Conservation (phyloP, 2,797 vertebrate genomes). For the Dendrocincla fuliginosa region DNA sequence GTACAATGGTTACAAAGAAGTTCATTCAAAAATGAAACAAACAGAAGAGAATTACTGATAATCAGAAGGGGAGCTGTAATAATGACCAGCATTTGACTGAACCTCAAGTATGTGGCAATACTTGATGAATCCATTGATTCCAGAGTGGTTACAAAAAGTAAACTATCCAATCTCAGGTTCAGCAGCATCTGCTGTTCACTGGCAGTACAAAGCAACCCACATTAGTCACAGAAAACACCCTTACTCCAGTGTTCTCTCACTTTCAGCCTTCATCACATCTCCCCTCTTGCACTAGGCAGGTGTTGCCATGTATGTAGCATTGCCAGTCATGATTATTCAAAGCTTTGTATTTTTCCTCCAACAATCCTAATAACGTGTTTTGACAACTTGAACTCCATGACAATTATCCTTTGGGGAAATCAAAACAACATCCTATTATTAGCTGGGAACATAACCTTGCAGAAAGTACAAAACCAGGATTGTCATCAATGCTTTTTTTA, state of each 20-base stretch:
- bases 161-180: not conserved
- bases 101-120: not conserved
- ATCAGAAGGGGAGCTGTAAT: not conserved
- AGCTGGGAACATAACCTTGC: not conserved
- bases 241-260: not conserved
- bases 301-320: not conserved
- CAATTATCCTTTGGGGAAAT: not conserved
- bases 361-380: not conserved
- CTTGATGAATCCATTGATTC: not conserved
- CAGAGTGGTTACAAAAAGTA: not conserved
- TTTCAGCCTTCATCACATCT: not conserved
- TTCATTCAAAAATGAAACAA: constrained; percentile 28
- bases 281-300: not conserved
- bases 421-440: not conserved
- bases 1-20: not conserved
- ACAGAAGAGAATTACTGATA: not conserved
- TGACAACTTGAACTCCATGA: not conserved
- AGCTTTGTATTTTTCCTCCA: not conserved
- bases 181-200: not conserved
- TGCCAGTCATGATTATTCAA: not conserved
- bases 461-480: not conserved
- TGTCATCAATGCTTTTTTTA: not conserved
- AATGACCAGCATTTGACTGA: not conserved
- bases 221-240: not conserved
- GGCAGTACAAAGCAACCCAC: not conserved